A percentile compares a stretch with the other conserved stretches of the same genome.
Conservation (phyloP, 2,888 invertebrate species). For the Pecten maximus region DNA sequence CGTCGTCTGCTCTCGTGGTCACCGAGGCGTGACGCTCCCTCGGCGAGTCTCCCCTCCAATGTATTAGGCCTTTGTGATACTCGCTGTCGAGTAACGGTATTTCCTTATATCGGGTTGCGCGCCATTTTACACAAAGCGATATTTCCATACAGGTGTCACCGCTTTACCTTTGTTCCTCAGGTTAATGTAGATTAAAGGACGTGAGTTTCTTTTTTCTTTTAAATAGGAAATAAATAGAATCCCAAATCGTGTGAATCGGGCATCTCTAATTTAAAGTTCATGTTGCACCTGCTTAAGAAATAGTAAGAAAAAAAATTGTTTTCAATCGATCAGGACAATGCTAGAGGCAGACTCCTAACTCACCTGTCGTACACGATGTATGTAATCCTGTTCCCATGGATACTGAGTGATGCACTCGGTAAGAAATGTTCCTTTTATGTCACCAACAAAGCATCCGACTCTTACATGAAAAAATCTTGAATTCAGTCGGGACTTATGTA, state of each 20-base stretch:
- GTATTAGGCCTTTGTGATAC: not conserved
- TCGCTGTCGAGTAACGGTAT: slow-evolving; percentile 1
- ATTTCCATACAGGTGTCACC: slow-evolving; percentile 26
- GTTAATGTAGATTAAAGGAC: slow-evolving; percentile 19
- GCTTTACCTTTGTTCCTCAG: not conserved
- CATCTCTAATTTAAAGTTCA: slow-evolving; percentile 33
- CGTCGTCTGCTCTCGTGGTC: not conserved
- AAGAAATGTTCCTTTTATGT: not conserved
- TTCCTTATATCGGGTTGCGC: slow-evolving; percentile 26
- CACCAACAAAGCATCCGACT: too few species aligned
- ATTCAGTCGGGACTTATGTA: too few species aligned
- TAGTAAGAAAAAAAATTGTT: slow-evolving; percentile 2
- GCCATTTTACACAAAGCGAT: slow-evolving; percentile 20
- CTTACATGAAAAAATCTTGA: not conserved
- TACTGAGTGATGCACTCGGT: not conserved
- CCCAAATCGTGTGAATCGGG: slow-evolving; percentile 5
- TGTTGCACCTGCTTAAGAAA: slow-evolving; percentile 32
- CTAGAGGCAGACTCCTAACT: slow-evolving; percentile 4
- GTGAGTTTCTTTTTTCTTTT: slow-evolving; percentile 21
- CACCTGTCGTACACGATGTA: not conserved
- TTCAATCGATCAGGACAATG: not conserved
- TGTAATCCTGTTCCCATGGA: not conserved
- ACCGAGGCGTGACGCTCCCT: not conserved
- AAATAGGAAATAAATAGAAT: slow-evolving; percentile 23
- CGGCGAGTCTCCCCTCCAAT: not conserved